Percentiles rank a stretch among this genome's conserved stretches.
phyloP scores from a whole-genome alignment of 2,888 invertebrate genomes.

The Meghimatium bilineatum region DNA sequence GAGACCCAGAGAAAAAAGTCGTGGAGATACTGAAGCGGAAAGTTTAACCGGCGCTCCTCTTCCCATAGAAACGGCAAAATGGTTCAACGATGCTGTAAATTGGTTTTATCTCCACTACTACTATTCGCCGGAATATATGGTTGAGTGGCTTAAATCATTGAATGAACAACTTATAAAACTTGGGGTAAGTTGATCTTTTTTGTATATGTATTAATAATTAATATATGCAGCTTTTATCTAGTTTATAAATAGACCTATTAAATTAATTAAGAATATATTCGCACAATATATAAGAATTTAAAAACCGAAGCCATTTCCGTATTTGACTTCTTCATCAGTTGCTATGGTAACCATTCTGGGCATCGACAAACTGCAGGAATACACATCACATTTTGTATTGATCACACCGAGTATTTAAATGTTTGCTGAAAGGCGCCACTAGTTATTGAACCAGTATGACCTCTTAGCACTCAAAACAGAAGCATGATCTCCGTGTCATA shows the following conservation, averaged over 20 bases:
- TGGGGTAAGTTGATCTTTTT: slow-evolving; percentile 67
- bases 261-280: neutral
- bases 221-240: neutral
- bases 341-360: neutral
- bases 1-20: slow-evolving; percentile 60
- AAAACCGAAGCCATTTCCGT: neutral
- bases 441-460: too few relatives aligned
- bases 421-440: too few relatives aligned
- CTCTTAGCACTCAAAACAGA: too few relatives aligned
- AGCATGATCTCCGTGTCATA: too few relatives aligned
- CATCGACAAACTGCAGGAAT: neutral
- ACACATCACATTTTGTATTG: too few relatives aligned
- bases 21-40: slow-evolving; percentile 56
- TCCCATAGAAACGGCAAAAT: slow-evolving; percentile 69
- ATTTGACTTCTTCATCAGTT: neutral
- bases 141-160: slow-evolving; percentile 77
- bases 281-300: neutral
- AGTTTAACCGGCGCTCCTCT: slow-evolving; percentile 44
- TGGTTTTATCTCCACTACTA: slow-evolving; percentile 75
- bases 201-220: neutral
- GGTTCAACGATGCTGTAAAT: slow-evolving; percentile 74
- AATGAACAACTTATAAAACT: slow-evolving; percentile 77
- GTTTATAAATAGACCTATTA: neutral
- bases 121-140: slow-evolving; percentile 71
- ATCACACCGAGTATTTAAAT: too few relatives aligned